These are phyloP conservation scores for Perizoma flavofasciatum DNA, from an alignment of 2,888 invertebrate genomes.

Conservation along the genomic window DNA sequence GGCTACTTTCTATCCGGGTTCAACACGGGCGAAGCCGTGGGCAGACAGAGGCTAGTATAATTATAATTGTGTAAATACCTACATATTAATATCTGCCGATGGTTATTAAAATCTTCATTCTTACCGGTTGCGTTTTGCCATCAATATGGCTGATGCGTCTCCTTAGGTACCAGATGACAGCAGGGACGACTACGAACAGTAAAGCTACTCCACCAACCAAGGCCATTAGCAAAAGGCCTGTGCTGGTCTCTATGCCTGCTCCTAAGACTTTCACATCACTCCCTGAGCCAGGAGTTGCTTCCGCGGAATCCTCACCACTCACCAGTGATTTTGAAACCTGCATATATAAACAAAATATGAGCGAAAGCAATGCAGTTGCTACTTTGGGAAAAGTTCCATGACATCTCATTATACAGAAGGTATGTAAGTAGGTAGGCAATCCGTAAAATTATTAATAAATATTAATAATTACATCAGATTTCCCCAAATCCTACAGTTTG, in stretches of 20 bases:
- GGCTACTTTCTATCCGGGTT: too few relatives aligned
- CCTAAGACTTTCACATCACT: slow-evolving; percentile 44
- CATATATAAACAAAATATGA: too few relatives aligned
- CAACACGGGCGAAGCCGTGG: too few relatives aligned
- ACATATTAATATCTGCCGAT: too few relatives aligned
- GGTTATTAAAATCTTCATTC: slow-evolving; percentile 2
- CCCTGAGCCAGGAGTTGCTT: slow-evolving; percentile 55
- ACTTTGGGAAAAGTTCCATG: neutral
- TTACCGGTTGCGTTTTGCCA: slow-evolving; percentile 75
- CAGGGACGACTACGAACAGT: slow-evolving; percentile 54
- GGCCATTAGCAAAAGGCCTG: slow-evolving; percentile 54
- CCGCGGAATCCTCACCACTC: slow-evolving; percentile 55
- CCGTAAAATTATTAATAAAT: too few relatives aligned
- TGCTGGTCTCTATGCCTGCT: slow-evolving; percentile 49
- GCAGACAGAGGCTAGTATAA: too few relatives aligned
- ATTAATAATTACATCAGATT: too few relatives aligned
- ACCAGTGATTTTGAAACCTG: slow-evolving; percentile 61
- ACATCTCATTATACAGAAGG: slow-evolving; percentile 1
- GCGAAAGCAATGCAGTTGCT: neutral
- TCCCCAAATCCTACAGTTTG: too few relatives aligned
- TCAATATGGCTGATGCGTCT: slow-evolving; percentile 66
- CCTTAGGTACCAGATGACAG: slow-evolving; percentile 62
- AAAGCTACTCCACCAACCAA: slow-evolving; percentile 61
- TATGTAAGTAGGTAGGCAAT: too few relatives aligned
- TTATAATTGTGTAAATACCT: too few relatives aligned